phyloP scores from a whole-genome alignment of 2,113 vertebrate genomes.

The Myanophis thanlyinensis region DNA sequence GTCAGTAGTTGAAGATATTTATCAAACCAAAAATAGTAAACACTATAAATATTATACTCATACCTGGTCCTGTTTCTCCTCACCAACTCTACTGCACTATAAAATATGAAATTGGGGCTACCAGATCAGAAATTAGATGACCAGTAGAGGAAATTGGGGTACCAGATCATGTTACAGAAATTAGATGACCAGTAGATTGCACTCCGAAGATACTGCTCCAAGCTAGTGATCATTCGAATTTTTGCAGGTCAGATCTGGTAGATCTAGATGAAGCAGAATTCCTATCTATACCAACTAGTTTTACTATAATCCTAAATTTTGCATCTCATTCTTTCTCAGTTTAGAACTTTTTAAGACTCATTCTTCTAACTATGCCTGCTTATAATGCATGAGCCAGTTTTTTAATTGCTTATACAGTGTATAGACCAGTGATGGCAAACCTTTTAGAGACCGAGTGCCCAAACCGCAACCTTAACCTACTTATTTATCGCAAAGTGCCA shows the following conservation, averaged over 20 bases:
- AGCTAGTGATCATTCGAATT: neutral
- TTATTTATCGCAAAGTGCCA: too few species aligned
- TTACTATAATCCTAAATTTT: neutral
- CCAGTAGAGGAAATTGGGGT: neutral
- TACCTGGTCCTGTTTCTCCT: neutral
- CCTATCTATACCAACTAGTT: neutral
- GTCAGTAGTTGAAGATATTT: neutral
- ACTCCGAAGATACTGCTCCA: neutral
- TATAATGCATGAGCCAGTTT: neutral
- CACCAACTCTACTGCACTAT: neutral
- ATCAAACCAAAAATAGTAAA: neutral
- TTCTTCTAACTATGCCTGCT: neutral
- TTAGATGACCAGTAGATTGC: neutral
- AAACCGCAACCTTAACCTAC: too few species aligned
- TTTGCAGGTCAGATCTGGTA: neutral
- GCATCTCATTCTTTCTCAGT: neutral
- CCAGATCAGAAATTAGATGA: neutral
- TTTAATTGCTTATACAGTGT: neutral
- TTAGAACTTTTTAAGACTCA: neutral
- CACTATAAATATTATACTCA: neutral
- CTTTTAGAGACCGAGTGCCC: too few species aligned
- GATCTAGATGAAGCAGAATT: neutral
- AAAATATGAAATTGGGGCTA: neutral
- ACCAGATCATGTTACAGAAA: neutral
- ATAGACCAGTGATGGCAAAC: too few species aligned